Evolutionary conservation across 2,888 invertebrate species (phyloP).

Genomic region (Ceramica pisi): DNA sequence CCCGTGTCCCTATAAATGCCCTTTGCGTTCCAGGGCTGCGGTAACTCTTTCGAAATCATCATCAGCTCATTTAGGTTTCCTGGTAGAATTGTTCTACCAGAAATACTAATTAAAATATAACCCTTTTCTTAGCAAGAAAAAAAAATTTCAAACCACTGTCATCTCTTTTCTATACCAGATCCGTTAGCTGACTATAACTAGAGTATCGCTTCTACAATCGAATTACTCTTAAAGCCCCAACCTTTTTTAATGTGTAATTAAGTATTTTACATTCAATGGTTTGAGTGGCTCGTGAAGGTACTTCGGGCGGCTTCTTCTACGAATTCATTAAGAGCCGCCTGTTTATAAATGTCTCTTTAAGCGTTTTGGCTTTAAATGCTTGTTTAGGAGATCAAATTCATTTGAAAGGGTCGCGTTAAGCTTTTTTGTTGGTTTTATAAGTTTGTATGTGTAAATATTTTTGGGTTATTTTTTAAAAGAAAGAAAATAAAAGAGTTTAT

Average conservation of each 20-base stretch:
- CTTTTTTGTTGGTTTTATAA: constrained; percentile 19
- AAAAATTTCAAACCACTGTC: no score
- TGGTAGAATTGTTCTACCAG: no score
- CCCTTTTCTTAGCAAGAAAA: no score
- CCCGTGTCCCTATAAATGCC: no score
- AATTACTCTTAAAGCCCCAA: constrained; percentile 46
- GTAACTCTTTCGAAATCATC: no score
- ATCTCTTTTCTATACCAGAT: not conserved
- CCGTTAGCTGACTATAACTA: not conserved
- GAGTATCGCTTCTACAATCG: constrained; percentile 43
- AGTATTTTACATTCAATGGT: constrained; percentile 66
- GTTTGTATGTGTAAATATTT: constrained; percentile 22
- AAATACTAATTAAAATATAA: no score
- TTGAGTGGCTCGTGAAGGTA: constrained; percentile 41
- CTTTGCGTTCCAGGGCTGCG: no score
- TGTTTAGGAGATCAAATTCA: constrained; percentile 46
- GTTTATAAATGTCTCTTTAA: constrained; percentile 64
- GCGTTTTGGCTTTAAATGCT: constrained; percentile 42
- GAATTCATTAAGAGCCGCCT: constrained; percentile 53
- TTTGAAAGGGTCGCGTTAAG: constrained; percentile 24
- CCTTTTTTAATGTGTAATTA: constrained; percentile 69
- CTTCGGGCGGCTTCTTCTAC: constrained; percentile 4
- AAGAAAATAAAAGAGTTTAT: not conserved
- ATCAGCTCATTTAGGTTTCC: no score
- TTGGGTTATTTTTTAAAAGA: not conserved